These are phyloP conservation scores for Neodiprion pinetum DNA, from an alignment of 1,140 invertebrate genomes.

Conservation along the genomic window DNA sequence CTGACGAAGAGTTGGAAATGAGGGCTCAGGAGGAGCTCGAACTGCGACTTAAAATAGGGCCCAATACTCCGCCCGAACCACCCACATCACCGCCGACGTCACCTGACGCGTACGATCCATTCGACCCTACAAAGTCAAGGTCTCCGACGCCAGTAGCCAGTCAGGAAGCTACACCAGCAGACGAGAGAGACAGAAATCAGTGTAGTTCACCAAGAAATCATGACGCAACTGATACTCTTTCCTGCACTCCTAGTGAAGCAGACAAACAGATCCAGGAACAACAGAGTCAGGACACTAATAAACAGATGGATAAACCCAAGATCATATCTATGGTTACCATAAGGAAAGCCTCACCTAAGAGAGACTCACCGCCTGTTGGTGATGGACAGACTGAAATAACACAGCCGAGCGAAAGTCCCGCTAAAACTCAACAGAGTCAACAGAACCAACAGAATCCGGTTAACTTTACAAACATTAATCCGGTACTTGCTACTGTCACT, in stretches of 20 bases:
- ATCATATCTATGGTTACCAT: slow-evolving; percentile 60
- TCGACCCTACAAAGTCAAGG: slow-evolving; percentile 84
- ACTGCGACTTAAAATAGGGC: slow-evolving; percentile 62
- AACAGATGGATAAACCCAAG: slow-evolving; percentile 53
- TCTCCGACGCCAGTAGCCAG: slow-evolving; percentile 66
- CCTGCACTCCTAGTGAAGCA: slow-evolving; percentile 28
- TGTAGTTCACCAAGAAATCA: slow-evolving; percentile 47
- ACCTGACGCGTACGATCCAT: slow-evolving; percentile 85
- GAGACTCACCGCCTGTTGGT: slow-evolving; percentile 36
- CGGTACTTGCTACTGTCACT: slow-evolving; percentile 57
- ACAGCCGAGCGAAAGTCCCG: slow-evolving; percentile 38
- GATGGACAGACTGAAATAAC: slow-evolving; percentile 40
- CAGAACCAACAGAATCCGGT: slow-evolving; percentile 37
- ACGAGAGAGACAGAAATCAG: slow-evolving; percentile 41
- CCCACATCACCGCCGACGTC: slow-evolving; percentile 69
- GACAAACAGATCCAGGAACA: slow-evolving; percentile 39
- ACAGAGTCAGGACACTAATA: slow-evolving; percentile 35
- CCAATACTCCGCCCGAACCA: slow-evolving; percentile 71
- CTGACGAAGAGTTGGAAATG: slow-evolving; percentile 57
- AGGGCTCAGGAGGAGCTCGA: slow-evolving; percentile 59
- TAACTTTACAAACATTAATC: slow-evolving; percentile 51
- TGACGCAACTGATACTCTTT: slow-evolving; percentile 33
- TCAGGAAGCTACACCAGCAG: slow-evolving; percentile 51
- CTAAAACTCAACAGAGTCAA: slow-evolving; percentile 43
- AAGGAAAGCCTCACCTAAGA: slow-evolving; percentile 50